Base-by-base conservation (phyloP, 2,113 vertebrate genomes). In the Oreochromis niloticus region DNA sequence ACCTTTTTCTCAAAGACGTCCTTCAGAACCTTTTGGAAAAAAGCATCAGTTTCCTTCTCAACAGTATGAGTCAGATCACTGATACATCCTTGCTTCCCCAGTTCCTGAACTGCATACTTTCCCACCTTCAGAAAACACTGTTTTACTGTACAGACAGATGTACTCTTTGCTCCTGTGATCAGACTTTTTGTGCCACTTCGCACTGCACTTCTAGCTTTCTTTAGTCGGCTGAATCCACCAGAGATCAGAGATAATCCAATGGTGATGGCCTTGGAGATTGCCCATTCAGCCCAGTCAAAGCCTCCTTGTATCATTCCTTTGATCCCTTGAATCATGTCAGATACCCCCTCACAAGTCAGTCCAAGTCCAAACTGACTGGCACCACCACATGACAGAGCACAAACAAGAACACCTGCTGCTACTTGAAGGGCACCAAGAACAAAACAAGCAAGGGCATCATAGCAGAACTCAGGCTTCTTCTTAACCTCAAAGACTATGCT, bases 211-310 rank as follows among this genome's bases (percentile, higher is more conserved):
- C 1, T 4, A 7, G 85, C 39, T 34, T 1, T 55, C 17, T 30
- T 50, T 5, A 59, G 61, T 57, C 27, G 54, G 52, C 50, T 16
- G 7, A 86, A 27, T 73, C 85, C 85, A 19, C 85, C 79, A 30
- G 24, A 82, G 36, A 81, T 54, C 61, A 86, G 61, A 43, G 85
- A 86, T 39, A 86, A 1, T 0, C 39, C 79, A 0, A 86, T 86
- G 39, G 1, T 86, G 39, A 81, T 1, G 27, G 85, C 85, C 34
- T 86, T 86, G 52, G 79, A 66, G 39, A 82, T 57, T 12, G 85
- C 85, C 85, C 85, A 86, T 54, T 86, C 19, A 9, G 85, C 79
- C 85, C 85, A 86, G 39, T 86, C 85, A 81, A 86, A 86, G 39
- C 61, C 9, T 36, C 79, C 85, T 34, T 86, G 61, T 34, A 86